Evolutionary conservation across 2,888 invertebrate genomes (phyloP).

Genomic region (Dryobotodes eremita): DNA sequence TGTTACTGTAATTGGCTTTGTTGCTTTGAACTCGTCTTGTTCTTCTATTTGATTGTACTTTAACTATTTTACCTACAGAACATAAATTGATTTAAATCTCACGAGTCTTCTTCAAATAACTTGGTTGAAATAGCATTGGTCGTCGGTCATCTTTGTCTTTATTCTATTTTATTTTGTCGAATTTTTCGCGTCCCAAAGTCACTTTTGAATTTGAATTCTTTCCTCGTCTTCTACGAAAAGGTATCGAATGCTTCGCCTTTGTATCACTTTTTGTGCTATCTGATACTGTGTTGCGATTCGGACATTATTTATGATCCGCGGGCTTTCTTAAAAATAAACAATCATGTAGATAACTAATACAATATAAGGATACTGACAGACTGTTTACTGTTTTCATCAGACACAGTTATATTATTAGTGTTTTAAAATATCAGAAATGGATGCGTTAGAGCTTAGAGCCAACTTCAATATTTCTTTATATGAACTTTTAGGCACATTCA

Average conservation of each 20-base stretch:
- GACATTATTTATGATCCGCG: conserved; percentile 84
- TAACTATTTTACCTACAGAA: conserved; percentile 3
- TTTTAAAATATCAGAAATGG: background rate
- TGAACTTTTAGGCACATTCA: background rate
- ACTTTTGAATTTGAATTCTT: conserved; percentile 89
- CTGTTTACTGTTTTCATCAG: conserved; percentile 26
- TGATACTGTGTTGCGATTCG: conserved; percentile 83
- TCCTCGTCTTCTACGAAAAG: conserved; percentile 89
- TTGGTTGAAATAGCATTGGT: conserved; percentile 72
- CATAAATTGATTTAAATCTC: conserved; percentile 48
- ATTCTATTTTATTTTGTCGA: conserved; percentile 83
- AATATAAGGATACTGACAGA: conserved; percentile 6
- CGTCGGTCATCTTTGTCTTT: conserved; percentile 79
- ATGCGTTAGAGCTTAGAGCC: background rate
- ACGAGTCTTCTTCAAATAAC: conserved; percentile 67
- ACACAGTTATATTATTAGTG: conserved; percentile 17
- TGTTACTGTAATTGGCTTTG: conserved; percentile 67
- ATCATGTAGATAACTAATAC: conserved; percentile 59
- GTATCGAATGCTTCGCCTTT: conserved; percentile 90
- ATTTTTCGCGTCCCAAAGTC: conserved; percentile 83
- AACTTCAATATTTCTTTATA: background rate
- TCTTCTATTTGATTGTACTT: conserved; percentile 20
- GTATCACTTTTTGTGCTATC: conserved; percentile 89
- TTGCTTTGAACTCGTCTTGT: conserved; percentile 46
- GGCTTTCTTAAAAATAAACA: conserved; percentile 78